A percentile compares a stretch with the other conserved stretches of the same genome.
phyloP scores from a whole-genome alignment of 2,888 invertebrate genomes.

The Pinctada fucata region DNA sequence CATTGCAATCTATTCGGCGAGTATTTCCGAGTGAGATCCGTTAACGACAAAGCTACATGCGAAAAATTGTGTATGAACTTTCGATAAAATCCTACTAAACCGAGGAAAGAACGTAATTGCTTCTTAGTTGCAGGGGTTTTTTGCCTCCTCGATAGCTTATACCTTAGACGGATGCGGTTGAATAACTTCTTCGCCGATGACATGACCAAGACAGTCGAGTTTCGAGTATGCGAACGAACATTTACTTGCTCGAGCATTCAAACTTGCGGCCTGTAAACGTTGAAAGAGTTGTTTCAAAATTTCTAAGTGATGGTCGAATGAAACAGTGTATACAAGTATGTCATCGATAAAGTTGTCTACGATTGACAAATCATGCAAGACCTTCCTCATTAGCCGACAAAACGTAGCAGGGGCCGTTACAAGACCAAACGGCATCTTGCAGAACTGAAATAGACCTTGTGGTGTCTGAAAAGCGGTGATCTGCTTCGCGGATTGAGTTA shows the following conservation, averaged over 20 bases:
- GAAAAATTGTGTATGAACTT: slow-evolving; percentile 48
- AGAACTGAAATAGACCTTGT: slow-evolving; percentile 43
- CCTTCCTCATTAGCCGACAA: slow-evolving; percentile 25
- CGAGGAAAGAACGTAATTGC: slow-evolving; percentile 42
- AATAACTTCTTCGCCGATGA: slow-evolving; percentile 25
- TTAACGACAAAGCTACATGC: slow-evolving; percentile 41
- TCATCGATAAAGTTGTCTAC: slow-evolving; percentile 49
- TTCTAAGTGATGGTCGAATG: slow-evolving; percentile 45
- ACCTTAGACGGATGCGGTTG: slow-evolving; percentile 32
- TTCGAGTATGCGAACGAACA: slow-evolving; percentile 22
- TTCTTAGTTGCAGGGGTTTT: slow-evolving; percentile 38
- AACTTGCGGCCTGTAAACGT: slow-evolving; percentile 29
- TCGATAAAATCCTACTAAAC: slow-evolving; percentile 41
- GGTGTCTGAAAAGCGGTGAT: slow-evolving; percentile 45
- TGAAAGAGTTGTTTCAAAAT: no score
- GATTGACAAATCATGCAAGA: slow-evolving; percentile 21
- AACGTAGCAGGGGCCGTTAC: slow-evolving; percentile 36
- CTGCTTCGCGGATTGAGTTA: slow-evolving; percentile 31
- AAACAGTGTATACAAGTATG: slow-evolving; percentile 34
- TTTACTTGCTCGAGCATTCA: slow-evolving; percentile 45
- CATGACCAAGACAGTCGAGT: slow-evolving; percentile 35
- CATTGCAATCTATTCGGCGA: slow-evolving; percentile 45
- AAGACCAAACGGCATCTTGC: slow-evolving; percentile 39
- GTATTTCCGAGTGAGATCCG: slow-evolving; percentile 48
- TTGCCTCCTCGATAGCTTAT: slow-evolving; percentile 26